phyloP scores from a whole-genome alignment of 2,113 vertebrate species.

The Melanocharis versteri region DNA sequence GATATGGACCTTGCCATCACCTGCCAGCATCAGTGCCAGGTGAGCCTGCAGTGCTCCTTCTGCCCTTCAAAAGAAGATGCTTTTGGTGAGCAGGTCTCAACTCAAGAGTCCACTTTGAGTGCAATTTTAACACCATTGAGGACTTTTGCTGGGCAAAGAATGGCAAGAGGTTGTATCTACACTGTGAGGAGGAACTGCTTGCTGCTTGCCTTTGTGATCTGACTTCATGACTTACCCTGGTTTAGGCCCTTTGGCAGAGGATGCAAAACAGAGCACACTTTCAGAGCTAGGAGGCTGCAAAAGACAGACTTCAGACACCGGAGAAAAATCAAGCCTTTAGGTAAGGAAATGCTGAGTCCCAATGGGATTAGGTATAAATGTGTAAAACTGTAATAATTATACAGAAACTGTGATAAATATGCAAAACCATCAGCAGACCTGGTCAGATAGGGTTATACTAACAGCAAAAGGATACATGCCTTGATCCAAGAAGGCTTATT shows the following conservation, averaged over 20 bases:
- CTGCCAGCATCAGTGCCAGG: neutral
- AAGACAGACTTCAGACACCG: neutral
- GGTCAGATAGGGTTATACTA: neutral
- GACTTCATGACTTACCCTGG: neutral
- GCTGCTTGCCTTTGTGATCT: neutral
- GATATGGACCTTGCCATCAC: neutral
- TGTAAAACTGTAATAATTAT: neutral
- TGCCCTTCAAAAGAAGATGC: neutral
- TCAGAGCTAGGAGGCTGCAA: neutral
- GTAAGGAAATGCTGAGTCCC: neutral
- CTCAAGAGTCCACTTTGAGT: rapidly evolving
- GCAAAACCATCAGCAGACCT: neutral
- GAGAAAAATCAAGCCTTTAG: neutral
- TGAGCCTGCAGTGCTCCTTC: neutral
- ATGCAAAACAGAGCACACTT: neutral
- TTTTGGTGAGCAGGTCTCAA: neutral
- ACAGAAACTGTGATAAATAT: neutral
- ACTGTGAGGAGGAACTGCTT: neutral
- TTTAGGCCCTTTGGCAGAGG: neutral
- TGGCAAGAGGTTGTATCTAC: neutral
- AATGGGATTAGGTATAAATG: neutral
- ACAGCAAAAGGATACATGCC: neutral
- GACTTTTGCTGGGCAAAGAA: neutral
- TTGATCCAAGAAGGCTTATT: neutral
- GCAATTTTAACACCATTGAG: neutral